phyloP scores from a whole-genome alignment of 2,888 invertebrate species.

The Chrysolina oricalcia region DNA sequence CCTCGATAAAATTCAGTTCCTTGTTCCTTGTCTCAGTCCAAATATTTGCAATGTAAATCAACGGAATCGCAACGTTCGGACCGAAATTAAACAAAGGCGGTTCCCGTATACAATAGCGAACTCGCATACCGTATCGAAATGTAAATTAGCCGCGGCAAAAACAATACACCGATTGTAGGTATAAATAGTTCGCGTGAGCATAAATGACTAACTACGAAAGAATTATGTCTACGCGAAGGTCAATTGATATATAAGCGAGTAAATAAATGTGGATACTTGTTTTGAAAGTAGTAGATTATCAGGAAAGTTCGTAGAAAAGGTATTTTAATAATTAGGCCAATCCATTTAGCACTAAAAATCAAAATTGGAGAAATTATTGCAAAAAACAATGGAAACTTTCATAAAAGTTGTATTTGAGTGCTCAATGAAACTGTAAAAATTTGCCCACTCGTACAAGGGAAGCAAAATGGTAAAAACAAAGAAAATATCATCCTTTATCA shows the following conservation, averaged over 20 bases:
- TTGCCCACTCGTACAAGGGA: no score
- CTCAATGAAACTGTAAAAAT: no score
- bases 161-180: background rate
- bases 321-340: no score
- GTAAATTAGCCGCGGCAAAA: constrained; percentile 1
- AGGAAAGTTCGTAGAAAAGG: no score
- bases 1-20: background rate
- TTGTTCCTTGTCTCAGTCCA: background rate
- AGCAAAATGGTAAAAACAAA: no score
- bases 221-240: constrained; percentile 17
- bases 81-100: constrained; percentile 9
- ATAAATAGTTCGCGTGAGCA: constrained; percentile 10
- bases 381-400: no score
- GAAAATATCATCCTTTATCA: no score
- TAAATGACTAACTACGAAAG: background rate
- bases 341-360: no score
- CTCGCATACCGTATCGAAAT: constrained; percentile 15
- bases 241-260: background rate
- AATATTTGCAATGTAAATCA: constrained; percentile 10
- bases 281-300: background rate
- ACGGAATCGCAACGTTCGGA: background rate
- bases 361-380: no score
- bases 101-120: constrained; percentile 3
- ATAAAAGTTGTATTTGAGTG: no score
- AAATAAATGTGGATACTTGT: background rate